Percentiles rank a stretch among this genome's conserved stretches.
phyloP scores from a whole-genome alignment of 2,113 vertebrate genomes.

The Orientallactaga bullata region DNA sequence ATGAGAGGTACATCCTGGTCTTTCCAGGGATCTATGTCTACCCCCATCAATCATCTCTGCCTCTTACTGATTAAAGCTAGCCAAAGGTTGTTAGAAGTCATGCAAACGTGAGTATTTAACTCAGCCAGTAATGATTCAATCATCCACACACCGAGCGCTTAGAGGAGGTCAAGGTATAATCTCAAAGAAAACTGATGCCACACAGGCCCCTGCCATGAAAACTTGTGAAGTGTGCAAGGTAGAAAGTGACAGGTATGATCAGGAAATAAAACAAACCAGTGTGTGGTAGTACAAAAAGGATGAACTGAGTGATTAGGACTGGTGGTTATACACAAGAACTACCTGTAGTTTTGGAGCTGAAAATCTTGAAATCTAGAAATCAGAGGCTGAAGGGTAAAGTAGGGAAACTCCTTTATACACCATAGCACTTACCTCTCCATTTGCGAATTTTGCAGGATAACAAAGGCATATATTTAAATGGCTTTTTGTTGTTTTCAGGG shows the following conservation, averaged over 20 bases:
- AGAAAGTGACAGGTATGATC: background rate
- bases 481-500: background rate
- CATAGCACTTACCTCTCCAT: background rate
- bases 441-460: background rate
- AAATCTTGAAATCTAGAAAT: background rate
- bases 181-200: background rate
- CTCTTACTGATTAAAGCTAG: background rate
- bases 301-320: background rate
- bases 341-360: background rate
- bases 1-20: background rate
- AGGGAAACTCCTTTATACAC: background rate
- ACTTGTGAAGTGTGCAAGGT: background rate
- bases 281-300: background rate
- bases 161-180: background rate
- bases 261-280: background rate
- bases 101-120: background rate
- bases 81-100: background rate
- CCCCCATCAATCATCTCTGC: background rate
- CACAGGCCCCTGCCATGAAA: background rate
- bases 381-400: background rate
- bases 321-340: background rate
- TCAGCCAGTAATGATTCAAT: background rate
- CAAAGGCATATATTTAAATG: background rate
- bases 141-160: background rate
- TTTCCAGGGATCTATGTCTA: background rate